Evolutionary conservation across 2,888 invertebrate genomes (phyloP), one percentile per base, ranked within the genome.

Genomic region (Chalcosyrphus nemorum): DNA sequence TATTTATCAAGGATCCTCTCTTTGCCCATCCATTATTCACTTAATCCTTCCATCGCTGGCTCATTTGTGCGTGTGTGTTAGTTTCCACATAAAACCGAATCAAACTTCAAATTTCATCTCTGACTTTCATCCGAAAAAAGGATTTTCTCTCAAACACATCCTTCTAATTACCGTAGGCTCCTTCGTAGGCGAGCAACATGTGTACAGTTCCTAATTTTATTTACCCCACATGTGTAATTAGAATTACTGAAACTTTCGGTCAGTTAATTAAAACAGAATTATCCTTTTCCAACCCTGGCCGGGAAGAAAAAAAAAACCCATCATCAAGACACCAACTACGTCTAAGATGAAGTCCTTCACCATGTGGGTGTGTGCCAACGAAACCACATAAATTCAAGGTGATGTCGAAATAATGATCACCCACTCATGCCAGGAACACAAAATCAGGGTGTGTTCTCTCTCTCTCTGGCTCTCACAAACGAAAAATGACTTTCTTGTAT

Each of bases 191-290:
- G n/a, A 74, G 72, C 61, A 72, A 63, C 72, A 41, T 50, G 57
- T 59, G 41, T 50, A 45, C 27, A 45, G 45, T 24, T 38, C 41
- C 50, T 76, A 66, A 66, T 68, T 68, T 76, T 59, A 68, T 76
- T 76, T 68, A 50, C 21, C 38, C 76, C 66, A 52, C 41, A 76
- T 59, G 59, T 59, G 75, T 66, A 65, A 66, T 50, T 59, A 76
- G 66, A 68, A 50, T 52, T 41, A 32, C 50, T 32, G 15, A 76
- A 76, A 68, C 38, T 76, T 76, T 75, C 32, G 66, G 76, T 76
- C 66, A 76, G 75, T 75, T 75, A 68, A 76, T 76, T 66, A 76
- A 76, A 68, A 52, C 50, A 52, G 43, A 68, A 76, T 76, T 76
- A 76, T 76, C 66, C 66, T 66, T 43, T 65, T 29, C 52, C 72